Conservation (phyloP, 2,797 vertebrate species). For the Lagocephalus sceleratus region DNA sequence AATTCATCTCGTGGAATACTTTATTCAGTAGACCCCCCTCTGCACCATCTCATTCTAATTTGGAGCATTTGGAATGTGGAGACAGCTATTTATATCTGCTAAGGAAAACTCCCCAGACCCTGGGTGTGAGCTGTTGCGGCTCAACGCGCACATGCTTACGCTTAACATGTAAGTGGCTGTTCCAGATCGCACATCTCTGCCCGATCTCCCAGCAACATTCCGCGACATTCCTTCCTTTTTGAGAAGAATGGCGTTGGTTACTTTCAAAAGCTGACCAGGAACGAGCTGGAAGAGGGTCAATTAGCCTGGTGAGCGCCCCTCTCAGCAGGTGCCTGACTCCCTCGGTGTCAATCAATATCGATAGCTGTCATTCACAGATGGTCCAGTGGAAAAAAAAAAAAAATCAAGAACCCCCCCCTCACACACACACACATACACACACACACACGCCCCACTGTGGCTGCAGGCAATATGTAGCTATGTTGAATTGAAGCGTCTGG, state of each 20-base stretch:
- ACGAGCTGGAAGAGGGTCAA: conserved; percentile 64
- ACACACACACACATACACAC: no score
- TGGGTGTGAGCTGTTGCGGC: conserved; percentile 19
- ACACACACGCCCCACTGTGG: no score
- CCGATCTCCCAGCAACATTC: not conserved
- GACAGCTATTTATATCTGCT: conserved; percentile 40
- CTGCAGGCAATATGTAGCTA: conserved; percentile 46
- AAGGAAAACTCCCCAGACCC: conserved; percentile 27
- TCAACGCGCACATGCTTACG: conserved; percentile 37
- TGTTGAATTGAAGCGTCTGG: conserved; percentile 49
- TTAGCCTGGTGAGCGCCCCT: conserved; percentile 52
- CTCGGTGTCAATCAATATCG: conserved; percentile 65
- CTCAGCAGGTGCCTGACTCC: conserved; percentile 43
- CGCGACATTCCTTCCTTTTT: no score
- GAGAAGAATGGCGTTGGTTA: conserved; percentile 32
- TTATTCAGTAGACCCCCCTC: conserved; percentile 63
- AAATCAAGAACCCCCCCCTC: no score
- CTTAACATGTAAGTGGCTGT: conserved; percentile 27
- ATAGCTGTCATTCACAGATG: conserved; percentile 71
- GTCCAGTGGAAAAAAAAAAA: conserved; percentile 29
- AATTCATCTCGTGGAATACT: conserved; percentile 62
- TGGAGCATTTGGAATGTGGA: conserved; percentile 38
- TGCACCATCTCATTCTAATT: conserved; percentile 51
- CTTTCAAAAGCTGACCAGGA: conserved; percentile 47
- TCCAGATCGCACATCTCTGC: conserved; percentile 26